phyloP scores from a whole-genome alignment of 1,140 invertebrate genomes.

The Lethrus apterus region DNA sequence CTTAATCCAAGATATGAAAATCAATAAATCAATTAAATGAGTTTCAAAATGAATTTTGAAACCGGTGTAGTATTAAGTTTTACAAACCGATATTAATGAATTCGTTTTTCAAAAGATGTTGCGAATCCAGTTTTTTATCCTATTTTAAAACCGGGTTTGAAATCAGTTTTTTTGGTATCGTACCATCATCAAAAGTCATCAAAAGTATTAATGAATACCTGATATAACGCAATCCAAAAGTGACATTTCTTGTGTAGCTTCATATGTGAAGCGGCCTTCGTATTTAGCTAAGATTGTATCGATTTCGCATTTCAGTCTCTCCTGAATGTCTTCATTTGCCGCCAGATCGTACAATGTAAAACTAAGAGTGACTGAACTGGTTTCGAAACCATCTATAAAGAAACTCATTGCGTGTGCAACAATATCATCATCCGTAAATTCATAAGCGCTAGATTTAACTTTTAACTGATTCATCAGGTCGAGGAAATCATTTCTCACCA shows the following conservation, averaged over 20 bases:
- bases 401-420: conserved; percentile 51
- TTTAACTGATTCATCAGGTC: conserved; percentile 4
- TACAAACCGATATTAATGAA: no score
- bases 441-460: background rate
- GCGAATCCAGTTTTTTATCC: no score
- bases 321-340: conserved; percentile 45
- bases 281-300: conserved; percentile 21
- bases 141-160: no score
- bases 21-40: no score
- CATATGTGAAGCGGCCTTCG: conserved; percentile 22
- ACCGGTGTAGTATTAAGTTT: no score
- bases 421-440: conserved; percentile 22
- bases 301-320: conserved; percentile 45
- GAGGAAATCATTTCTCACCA: conserved; percentile 8
- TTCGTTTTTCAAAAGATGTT: no score
- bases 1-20: no score
- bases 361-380: conserved; percentile 48
- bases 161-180: no score
- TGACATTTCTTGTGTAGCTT: conserved; percentile 21
- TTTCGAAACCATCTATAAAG: conserved; percentile 59
- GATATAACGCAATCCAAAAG: conserved; percentile 3
- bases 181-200: no score
- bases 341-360: conserved; percentile 45
- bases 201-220: conserved; percentile 7
- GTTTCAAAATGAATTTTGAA: no score